Evolutionary conservation across 2,797 vertebrate species (phyloP), one percentile per base, ranked within the genome.

Genomic region (Macropodus opercularis): DNA sequence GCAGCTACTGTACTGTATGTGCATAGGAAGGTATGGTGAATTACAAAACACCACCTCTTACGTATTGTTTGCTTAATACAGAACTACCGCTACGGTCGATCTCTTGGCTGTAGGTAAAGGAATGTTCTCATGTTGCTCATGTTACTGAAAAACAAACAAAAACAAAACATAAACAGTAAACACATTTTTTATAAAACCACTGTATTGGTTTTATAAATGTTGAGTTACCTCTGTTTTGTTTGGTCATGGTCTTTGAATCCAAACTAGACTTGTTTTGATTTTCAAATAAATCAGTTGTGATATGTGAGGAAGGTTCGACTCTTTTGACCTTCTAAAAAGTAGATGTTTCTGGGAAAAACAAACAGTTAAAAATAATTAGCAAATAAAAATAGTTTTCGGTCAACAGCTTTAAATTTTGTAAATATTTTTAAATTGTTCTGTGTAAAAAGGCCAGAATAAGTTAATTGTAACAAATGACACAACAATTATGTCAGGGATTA

Each of bases 391-490:
- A 23, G 5, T 4, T 15, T 9, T 22, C 3, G 34, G 10, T 23
- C 29, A 9, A 38, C 58, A 32, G 17, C 10, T 44, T 50, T 50
- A 24, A 31, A 35, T 27, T 41, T 36, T 9, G 8, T 27, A n/a
- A 36, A 51, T 7, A 40, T 5, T 59, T 56, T 24, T n/a, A 26
- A 21, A 18, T 48, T 31, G 8, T 26, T 63, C 8, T 42, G 9
- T 36, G 13, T 52, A 32, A 68, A 67, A 61, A 56, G 5, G 22
- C 3, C 9, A 38, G 17, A 52, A n/a, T 1, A n/a, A 15, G 18
- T 39, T 18, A 31, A 27, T 61, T 38, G 41, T 49, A 26, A 63
- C 61, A 40, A n/a, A n/a, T n/a, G n/a, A n/a, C n/a, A n/a, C n/a
- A n/a, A n/a, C n/a, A n/a, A 21, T 1, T 13, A 18, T 27, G 6